Percentiles rank a stretch among this genome's conserved stretches.
phyloP scores from a whole-genome alignment of 2,888 invertebrate genomes.

The Odontomyia ornata region DNA sequence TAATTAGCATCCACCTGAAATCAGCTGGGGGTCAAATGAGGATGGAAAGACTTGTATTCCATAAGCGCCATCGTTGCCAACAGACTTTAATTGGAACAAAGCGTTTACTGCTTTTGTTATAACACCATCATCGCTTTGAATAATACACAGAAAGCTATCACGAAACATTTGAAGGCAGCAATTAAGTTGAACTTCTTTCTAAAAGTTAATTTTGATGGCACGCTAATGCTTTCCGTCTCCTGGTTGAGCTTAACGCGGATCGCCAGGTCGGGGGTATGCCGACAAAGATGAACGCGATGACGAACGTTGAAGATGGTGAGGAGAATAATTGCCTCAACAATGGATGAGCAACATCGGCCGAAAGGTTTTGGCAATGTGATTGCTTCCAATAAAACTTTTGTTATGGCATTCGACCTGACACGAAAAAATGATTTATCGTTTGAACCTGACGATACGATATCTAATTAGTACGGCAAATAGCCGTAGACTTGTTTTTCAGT shows the following conservation, averaged over 20 bases:
- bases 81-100: neutral
- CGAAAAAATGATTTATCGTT: conserved; percentile 25
- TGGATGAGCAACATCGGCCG: neutral
- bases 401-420: neutral
- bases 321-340: conserved; percentile 5
- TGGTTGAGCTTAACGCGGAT: neutral
- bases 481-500: neutral
- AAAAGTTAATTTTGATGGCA: conserved; percentile 16
- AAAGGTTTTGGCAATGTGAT: neutral
- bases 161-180: conserved; percentile 21
- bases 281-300: neutral
- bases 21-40: conserved; percentile 18
- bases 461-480: conserved; percentile 18
- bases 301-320: neutral
- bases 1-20: conserved; percentile 31
- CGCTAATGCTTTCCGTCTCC: conserved; percentile 5
- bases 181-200: neutral
- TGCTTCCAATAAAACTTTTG: conserved; percentile 26
- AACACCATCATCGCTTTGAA: neutral
- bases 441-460: neutral
- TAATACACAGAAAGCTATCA: conserved; percentile 2
- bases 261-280: neutral
- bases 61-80: neutral
- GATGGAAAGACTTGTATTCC: neutral
- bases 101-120: conserved; percentile 1